These are phyloP conservation scores for Euplagia quadripunctaria DNA, from an alignment of 2,888 invertebrate genomes.

Conservation along the genomic window DNA sequence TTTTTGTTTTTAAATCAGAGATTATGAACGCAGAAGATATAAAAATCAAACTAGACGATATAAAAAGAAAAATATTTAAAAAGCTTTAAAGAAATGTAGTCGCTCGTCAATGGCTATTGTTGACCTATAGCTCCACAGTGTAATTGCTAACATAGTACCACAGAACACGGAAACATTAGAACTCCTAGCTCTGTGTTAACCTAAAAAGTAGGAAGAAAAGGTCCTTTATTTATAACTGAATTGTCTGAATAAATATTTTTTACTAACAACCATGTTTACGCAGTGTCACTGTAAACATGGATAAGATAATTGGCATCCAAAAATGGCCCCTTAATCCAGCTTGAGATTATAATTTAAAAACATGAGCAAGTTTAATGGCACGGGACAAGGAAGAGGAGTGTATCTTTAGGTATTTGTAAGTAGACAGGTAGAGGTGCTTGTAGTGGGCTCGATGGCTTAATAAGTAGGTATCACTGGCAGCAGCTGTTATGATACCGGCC, in stretches of 20 bases:
- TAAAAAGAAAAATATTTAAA: background rate
- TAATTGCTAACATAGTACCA: background rate
- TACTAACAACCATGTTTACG: conserved; percentile 23
- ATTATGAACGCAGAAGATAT: background rate
- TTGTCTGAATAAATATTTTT: conserved; percentile 1
- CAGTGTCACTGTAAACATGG: conserved; percentile 41
- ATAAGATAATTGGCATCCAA: conserved; percentile 64
- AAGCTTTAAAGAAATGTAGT: too few relatives aligned
- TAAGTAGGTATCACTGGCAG: conserved; percentile 85
- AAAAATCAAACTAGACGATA: background rate
- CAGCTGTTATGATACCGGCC: conserved; percentile 86
- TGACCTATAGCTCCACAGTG: background rate
- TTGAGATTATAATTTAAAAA: conserved; percentile 82
- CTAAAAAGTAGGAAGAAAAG: background rate
- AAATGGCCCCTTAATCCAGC: conserved; percentile 67
- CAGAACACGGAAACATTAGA: background rate
- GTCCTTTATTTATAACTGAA: background rate
- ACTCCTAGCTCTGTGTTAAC: background rate
- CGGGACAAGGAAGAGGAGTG: conserved; percentile 42
- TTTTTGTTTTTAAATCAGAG: background rate
- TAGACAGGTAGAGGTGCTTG: conserved; percentile 51
- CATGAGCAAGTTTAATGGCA: conserved; percentile 78
- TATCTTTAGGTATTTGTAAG: conserved; percentile 21
- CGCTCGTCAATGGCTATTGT: background rate
- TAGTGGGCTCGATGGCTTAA: conserved; percentile 79